Evolutionary conservation across 2,888 invertebrate genomes (phyloP), one percentile per base, ranked within the genome.

Genomic region (Caenorhabditis imperialis): DNA sequence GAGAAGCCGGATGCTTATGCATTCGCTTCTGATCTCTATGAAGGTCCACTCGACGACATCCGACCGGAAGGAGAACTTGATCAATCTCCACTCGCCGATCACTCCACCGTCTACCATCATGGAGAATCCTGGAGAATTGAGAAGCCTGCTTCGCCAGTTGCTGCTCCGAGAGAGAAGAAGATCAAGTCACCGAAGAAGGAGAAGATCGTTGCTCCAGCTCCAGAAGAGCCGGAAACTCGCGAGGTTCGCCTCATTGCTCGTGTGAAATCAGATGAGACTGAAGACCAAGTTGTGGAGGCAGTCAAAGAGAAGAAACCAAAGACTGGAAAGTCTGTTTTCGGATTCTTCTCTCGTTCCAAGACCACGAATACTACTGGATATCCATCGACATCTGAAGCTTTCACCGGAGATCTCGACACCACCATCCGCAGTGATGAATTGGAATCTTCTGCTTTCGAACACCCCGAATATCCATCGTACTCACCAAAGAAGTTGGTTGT

Each of bases 1-100:
- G 76, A 78, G 23, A 62, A 73, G 23, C 69, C 65, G 22, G 72
- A 60, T 23, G n/a, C 37, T 4, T 74, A 74, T 20, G 50, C 12
- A 7, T 38, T 71, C n/a, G 35, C 69, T 27, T 38, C 72, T 22
- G 38, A 16, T 22, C 16, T 35, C 7, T 75, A 74, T 40, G 61
- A 54, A 14, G 76, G 73, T 25, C 72, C 71, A 27, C 45, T 70
- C 7, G 62, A 74, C 1, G 73, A 67, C 20, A 60, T 51, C n/a
- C n/a, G 37, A 25, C 40, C 30, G 5, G 30, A 50, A 20, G n/a
- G 10, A 8, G 55, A 67, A 38, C 50, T 75, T 16, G 65, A 50
- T 30, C 30, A 30, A 10, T 6, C 30, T 30, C 30, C 30, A 30
- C 6, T 30, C 10, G 30, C 30, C 10, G 50, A 57, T 38, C 37